These are phyloP conservation scores for Spilarctia lutea DNA, from an alignment of 2,888 invertebrate species.

Conservation along the genomic window DNA sequence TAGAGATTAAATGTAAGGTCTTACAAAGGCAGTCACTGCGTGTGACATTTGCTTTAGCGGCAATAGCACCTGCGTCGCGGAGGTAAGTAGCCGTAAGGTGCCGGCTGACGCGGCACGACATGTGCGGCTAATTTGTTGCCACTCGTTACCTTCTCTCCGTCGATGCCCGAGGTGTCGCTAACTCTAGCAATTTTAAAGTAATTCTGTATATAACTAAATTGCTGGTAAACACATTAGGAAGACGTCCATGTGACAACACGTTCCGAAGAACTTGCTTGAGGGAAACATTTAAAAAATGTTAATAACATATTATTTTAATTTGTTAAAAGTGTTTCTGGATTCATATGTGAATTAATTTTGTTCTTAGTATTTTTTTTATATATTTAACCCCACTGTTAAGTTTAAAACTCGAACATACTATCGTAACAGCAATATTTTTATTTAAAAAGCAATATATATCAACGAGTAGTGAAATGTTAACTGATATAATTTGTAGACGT, in stretches of 20 bases:
- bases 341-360: background rate
- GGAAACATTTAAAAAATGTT: constrained; percentile 30
- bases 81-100: constrained; percentile 66
- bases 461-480: constrained; percentile 66
- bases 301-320: constrained; percentile 9
- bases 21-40: constrained; percentile 37
- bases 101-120: constrained; percentile 82
- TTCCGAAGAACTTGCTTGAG: constrained; percentile 53
- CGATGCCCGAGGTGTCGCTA: constrained; percentile 81
- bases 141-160: constrained; percentile 76
- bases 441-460: constrained; percentile 50
- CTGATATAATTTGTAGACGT: constrained; percentile 65
- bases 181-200: constrained; percentile 76
- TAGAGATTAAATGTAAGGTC: constrained; percentile 29
- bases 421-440: constrained; percentile 58
- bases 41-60: constrained; percentile 72
- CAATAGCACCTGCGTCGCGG: constrained; percentile 73
- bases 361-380: constrained; percentile 8
- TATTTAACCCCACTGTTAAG: constrained; percentile 42
- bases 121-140: constrained; percentile 84
- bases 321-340: background rate
- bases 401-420: constrained; percentile 43
- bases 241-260: constrained; percentile 59
- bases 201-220: constrained; percentile 73
- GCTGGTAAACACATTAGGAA: constrained; percentile 72